phyloP scores from a whole-genome alignment of 2,797 vertebrate genomes.

The Choloepus didactylus region DNA sequence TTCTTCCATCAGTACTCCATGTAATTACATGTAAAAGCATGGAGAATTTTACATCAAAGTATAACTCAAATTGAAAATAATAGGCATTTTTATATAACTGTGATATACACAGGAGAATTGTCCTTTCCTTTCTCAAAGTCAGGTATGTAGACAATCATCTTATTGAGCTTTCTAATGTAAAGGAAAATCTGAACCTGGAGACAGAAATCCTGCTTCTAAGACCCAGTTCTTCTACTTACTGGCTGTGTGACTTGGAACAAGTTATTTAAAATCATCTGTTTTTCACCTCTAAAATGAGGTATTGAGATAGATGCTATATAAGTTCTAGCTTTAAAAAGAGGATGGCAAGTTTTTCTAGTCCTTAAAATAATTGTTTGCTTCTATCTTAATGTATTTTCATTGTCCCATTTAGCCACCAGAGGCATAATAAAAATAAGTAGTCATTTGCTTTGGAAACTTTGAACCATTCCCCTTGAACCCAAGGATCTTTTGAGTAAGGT shows the following conservation, averaged over 20 bases:
- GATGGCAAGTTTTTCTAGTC: neutral
- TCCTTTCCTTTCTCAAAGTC: neutral
- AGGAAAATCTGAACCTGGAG: neutral
- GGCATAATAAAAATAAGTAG: neutral
- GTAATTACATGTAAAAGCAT: neutral
- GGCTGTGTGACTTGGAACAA: neutral
- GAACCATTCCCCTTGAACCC: neutral
- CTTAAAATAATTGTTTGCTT: neutral
- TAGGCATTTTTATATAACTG: neutral
- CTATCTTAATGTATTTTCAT: neutral
- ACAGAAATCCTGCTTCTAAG: neutral
- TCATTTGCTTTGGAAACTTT: neutral
- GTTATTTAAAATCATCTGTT: neutral
- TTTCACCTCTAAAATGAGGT: neutral
- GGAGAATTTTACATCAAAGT: conserved; percentile 20
- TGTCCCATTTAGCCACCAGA: neutral
- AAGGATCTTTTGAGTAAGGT: neutral
- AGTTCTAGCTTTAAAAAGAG: neutral
- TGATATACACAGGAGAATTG: neutral
- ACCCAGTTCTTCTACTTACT: neutral
- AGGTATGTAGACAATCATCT: neutral
- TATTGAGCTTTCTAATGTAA: neutral
- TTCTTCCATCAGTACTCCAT: neutral
- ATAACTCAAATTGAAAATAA: conserved; percentile 7
- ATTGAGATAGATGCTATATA: neutral